Percentiles rank a stretch among this genome's conserved stretches.
Evolutionary conservation across 2,888 invertebrate genomes (phyloP).

Genomic region (Drosophila niveifrons): DNA sequence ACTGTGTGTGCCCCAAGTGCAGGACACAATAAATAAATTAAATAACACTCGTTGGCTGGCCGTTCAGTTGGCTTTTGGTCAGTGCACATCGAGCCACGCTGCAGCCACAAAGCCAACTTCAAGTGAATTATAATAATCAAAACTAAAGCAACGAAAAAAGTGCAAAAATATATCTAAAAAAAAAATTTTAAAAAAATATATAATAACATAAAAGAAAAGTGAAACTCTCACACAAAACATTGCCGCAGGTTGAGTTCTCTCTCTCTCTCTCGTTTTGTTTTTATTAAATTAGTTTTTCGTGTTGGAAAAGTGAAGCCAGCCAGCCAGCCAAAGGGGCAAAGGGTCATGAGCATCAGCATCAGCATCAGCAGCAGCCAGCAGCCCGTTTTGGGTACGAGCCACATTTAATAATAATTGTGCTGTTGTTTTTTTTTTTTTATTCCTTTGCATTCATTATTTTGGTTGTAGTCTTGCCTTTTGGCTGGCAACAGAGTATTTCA

Average conservation of each 20-base stretch:
- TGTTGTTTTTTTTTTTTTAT: constrained; percentile 22
- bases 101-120: constrained; percentile 29
- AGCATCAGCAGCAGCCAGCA: constrained; percentile 49
- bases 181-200: constrained; percentile 8
- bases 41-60: constrained; percentile 48
- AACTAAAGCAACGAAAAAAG: constrained; percentile 14
- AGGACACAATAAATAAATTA: constrained; percentile 72
- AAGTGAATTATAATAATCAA: constrained; percentile 41
- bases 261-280: constrained; percentile 3
- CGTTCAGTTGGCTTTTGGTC: constrained; percentile 65
- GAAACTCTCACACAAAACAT: constrained; percentile 1
- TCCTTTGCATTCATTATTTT: constrained; percentile 14
- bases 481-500: constrained; percentile 25
- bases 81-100: constrained; percentile 31
- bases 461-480: constrained; percentile 40
- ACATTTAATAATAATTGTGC: constrained; percentile 41
- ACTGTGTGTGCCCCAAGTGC: constrained; percentile 6
- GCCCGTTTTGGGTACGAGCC: constrained; percentile 66
- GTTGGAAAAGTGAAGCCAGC: constrained; percentile 14
- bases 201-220: constrained; percentile 9
- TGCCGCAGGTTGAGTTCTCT: constrained; percentile 1
- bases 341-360: constrained; percentile 55
- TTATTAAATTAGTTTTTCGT: constrained; percentile 54
- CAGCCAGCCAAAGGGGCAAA: neutral
- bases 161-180: constrained; percentile 4